These are phyloP conservation scores for Proteles cristata DNA, from an alignment of 2,113 vertebrate species.

Conservation along the genomic window DNA sequence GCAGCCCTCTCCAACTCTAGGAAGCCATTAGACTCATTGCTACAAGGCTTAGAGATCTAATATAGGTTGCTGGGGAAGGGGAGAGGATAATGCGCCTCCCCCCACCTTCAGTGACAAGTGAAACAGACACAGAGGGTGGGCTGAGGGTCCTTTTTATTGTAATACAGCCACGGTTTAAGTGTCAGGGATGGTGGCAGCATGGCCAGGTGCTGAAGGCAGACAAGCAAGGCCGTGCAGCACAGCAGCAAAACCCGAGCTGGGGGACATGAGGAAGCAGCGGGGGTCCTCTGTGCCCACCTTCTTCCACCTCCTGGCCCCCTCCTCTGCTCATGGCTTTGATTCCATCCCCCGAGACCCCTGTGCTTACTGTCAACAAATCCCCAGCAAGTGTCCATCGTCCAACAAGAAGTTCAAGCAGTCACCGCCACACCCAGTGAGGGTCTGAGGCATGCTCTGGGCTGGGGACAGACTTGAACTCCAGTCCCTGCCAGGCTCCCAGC, in stretches of 20 bases:
- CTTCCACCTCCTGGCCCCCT: not conserved
- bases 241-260: not conserved
- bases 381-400: not conserved
- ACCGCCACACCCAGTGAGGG: not conserved
- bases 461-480: not conserved
- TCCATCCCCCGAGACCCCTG: not conserved
- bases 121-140: constrained; percentile 8
- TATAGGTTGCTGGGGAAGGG: constrained; percentile 43
- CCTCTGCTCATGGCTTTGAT: constrained; percentile 14
- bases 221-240: not conserved
- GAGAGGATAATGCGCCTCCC: not conserved
- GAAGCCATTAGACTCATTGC: constrained; percentile 66
- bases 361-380: not conserved
- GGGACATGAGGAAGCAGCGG: not conserved
- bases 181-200: not conserved
- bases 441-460: not conserved
- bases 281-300: not conserved
- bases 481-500: not conserved
- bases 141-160: constrained; percentile 60
- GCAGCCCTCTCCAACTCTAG: not conserved
- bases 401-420: not conserved
- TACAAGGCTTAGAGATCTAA: constrained; percentile 68
- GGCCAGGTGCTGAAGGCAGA: not conserved
- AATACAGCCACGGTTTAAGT: not conserved
- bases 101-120: not conserved